Conservation (phyloP, 2,888 invertebrate genomes). For the Diplolepis rosae region DNA sequence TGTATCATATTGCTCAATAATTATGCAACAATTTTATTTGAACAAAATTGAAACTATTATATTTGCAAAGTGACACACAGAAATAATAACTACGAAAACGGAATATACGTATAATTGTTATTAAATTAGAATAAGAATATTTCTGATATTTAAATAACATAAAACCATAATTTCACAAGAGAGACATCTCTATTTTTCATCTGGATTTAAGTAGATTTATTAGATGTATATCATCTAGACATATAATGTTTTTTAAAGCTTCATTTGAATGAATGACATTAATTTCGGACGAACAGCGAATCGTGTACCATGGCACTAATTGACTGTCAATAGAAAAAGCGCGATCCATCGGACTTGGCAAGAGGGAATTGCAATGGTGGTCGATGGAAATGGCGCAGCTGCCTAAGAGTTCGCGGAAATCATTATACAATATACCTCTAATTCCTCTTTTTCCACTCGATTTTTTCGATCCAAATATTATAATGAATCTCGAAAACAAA, state of each 20-base stretch:
- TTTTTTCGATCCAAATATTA: background rate
- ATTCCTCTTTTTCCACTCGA: constrained; percentile 10
- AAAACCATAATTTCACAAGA: background rate
- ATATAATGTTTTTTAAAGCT: background rate
- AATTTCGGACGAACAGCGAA: background rate
- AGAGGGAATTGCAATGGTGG: constrained; percentile 41
- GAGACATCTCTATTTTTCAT: constrained; percentile 5
- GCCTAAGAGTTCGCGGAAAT: constrained; percentile 35
- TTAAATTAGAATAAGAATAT: background rate
- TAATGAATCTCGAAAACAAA: background rate
- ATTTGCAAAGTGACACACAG: no score
- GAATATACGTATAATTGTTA: background rate
- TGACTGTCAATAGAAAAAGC: constrained; percentile 45
- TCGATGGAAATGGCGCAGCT: constrained; percentile 59
- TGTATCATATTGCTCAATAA: no score
- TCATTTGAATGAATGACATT: constrained; percentile 7
- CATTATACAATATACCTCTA: constrained; percentile 22
- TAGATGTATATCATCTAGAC: constrained; percentile 17
- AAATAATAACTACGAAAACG: no score
- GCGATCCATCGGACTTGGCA: constrained; percentile 40
- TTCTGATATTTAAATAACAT: background rate
- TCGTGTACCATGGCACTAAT: constrained; percentile 43
- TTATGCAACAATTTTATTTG: no score
- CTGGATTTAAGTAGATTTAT: background rate
- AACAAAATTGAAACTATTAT: no score